Base-by-base conservation (phyloP, 2,888 invertebrate species). In the Campoletis raptor region DNA sequence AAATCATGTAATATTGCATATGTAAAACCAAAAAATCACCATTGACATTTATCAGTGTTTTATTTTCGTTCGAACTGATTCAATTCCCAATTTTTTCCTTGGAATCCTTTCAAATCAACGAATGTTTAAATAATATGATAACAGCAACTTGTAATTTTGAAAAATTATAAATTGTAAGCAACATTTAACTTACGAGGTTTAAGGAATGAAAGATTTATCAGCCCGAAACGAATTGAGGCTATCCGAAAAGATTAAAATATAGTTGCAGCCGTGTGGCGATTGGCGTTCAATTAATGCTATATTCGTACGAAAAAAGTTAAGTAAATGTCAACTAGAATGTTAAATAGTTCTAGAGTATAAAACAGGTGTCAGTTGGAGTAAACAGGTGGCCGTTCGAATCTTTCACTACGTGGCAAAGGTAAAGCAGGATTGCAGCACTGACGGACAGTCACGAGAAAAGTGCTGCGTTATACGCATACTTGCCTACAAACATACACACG, bases 371-470 rank as follows among this genome's bases (percentile, higher is more conserved):
- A 64, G 48, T 89, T 86, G 85, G 84, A 76, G 79, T 86, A 90
- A 92, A 92, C 92, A 92, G 91, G 90, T 92, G 92, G 90, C 89
- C 88, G 90, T 74, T 91, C 89, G 85, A 89, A 89, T 90, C 90
- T 88, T 83, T 92, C 89, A 90, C 92, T 91, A 90, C 88, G 84
- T 84, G 84, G 85, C 85, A 83, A 77, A 83, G 77, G 85, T 76
- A 83, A 79, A 42, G 67, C 72, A 66, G 83, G 77, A 81, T 86
- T 74, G 86, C 84, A 52, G 86, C 81, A 81, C 81, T 83, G 77
- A 74, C 83, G 36, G 77, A 79, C 85, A 81, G 81, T 85, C 64
- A 70, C 37, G 81, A 42, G 61, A 45, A 74, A 30, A 10, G 54
- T 37, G 45, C 54, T 81, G 42, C 66, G n/a, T 69, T 57, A 24